phyloP scores from a whole-genome alignment of 2,888 invertebrate genomes.

The Argyresthia goedartella region DNA sequence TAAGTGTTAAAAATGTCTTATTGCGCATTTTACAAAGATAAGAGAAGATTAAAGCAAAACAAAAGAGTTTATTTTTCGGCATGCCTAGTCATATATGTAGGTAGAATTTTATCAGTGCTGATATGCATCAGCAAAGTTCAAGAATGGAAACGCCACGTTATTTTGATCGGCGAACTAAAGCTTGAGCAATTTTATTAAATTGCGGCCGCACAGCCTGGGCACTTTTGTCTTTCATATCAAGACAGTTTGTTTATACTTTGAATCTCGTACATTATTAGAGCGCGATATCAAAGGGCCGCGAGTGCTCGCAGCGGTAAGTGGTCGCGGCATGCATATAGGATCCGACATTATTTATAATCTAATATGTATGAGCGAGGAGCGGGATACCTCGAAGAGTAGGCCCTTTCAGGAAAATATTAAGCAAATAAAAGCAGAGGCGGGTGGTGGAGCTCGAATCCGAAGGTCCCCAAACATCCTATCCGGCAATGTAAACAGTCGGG shows the following conservation, averaged over 20 bases:
- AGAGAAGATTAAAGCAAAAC: no score
- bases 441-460: constrained; percentile 7
- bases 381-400: constrained; percentile 17
- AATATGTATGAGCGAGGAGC: constrained; percentile 35
- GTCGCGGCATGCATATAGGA: constrained; percentile 26
- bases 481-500: constrained; percentile 46
- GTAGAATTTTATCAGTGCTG: no score
- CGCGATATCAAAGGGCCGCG: constrained; percentile 11
- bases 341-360: constrained; percentile 44
- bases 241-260: constrained; percentile 7
- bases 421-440: constrained; percentile 35
- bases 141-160: neutral
- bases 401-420: constrained; percentile 50
- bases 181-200: constrained; percentile 2
- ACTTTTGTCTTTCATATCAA: constrained; percentile 6
- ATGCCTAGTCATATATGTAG: no score
- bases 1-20: no score
- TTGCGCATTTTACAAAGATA: no score
- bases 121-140: no score
- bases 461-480: constrained; percentile 25
- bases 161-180: neutral
- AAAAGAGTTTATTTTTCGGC: no score
- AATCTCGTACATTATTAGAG: constrained; percentile 10
- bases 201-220: neutral
- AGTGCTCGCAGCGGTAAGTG: constrained; percentile 26